Base-by-base conservation (phyloP, 2,888 invertebrate species). In the Folsomia candida region DNA sequence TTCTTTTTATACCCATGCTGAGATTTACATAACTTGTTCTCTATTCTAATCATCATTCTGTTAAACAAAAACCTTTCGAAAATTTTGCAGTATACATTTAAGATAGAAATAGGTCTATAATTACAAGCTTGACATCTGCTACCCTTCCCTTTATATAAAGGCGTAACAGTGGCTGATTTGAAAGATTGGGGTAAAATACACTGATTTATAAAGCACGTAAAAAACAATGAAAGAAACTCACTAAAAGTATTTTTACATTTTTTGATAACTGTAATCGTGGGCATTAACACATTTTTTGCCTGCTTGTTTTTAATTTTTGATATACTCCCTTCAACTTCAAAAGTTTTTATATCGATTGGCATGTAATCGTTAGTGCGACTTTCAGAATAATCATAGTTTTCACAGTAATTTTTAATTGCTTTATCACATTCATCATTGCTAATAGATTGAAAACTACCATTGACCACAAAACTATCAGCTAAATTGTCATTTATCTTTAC, bases 1-100 rank as follows among this genome's bases (percentile, higher is more conserved):
- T 73, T 66, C 6, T 59, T 71, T 28, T 72, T 66, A 47, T 78
- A 80, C 4, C 77, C 79, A 68, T 78, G 76, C 64, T 79, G 77
- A 20, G 71, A 47, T 22, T 67, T 68, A 69, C 20, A 27, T n/a
- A 77, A 54, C 14, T 64, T n/a, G 20, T 25, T 27, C 6, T 72
- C 70, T 14, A 73, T 57, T 57, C 64, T 51, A 22, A 20, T 9
- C 25, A 65, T 29, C 3, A 75, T 51, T 64, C 70, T 69, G 14
- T 25, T 22, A 22, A 67, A 28, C 20, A 73, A 61, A 60, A 74
- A 57, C 29, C 67, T 73, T 62, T 79, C 79, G 59, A 79, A 74
- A 20, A 77, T 51, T 73, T 80, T 78, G 51, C 72, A 71, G 25
- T 74, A 62, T 9, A 58, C 60, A 59, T 58, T 54, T 27, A 72